Conservation (phyloP, 2,113 vertebrate species). For the Passer domesticus region DNA sequence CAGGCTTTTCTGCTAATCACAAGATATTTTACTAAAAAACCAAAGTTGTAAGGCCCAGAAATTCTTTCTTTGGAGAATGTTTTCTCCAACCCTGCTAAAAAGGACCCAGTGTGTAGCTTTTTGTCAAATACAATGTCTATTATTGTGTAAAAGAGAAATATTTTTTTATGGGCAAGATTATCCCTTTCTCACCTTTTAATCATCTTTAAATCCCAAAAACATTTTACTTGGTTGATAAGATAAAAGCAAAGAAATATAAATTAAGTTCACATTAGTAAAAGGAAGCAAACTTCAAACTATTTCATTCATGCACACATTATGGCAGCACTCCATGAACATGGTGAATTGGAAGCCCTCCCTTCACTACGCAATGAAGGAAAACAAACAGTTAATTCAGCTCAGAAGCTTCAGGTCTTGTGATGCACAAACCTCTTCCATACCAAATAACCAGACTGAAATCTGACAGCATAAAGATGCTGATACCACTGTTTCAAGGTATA, state of each 20-base stretch:
- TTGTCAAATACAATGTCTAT: background rate
- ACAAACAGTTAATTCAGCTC: fast-evolving
- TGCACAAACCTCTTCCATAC: background rate
- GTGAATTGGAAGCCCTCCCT: background rate
- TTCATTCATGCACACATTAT: background rate
- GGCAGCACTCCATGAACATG: background rate
- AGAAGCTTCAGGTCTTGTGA: background rate
- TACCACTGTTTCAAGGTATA: fast-evolving
- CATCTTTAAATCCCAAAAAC: constrained; percentile 33
- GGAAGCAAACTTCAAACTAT: background rate
- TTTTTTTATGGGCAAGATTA: background rate
- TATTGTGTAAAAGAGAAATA: background rate
- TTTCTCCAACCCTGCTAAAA: background rate
- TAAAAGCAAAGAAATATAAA: constrained; percentile 23
- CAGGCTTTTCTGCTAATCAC: background rate
- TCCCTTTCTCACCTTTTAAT: constrained; percentile 40
- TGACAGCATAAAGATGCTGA: background rate
- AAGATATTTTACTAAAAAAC: background rate
- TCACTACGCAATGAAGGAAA: background rate
- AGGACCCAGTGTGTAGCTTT: background rate
- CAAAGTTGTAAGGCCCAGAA: background rate
- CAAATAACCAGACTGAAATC: background rate
- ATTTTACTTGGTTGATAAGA: constrained; percentile 40
- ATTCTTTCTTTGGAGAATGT: background rate
- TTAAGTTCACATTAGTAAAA: background rate